Evolutionary conservation across 2,888 invertebrate species (phyloP).

Genomic region (Euplagia quadripunctaria): DNA sequence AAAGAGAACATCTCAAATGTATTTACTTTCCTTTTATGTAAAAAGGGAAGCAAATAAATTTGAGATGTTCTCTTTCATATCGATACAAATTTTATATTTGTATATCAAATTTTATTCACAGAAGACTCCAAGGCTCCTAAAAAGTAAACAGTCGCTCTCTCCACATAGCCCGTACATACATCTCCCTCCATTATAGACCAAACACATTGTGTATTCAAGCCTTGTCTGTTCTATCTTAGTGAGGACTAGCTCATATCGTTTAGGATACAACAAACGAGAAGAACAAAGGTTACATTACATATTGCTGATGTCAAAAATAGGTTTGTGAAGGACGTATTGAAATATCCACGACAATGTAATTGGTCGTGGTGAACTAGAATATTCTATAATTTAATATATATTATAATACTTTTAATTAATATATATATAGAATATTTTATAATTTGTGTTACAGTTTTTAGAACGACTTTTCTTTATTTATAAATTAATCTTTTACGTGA

Average conservation of each 20-base stretch:
- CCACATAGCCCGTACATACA: constrained; percentile 2
- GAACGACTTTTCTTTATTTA: no score
- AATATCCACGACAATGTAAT: background rate
- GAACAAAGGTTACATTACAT: constrained; percentile 12
- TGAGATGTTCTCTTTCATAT: background rate
- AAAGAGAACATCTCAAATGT: no score
- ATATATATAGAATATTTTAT: no score
- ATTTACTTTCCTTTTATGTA: no score
- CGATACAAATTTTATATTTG: background rate
- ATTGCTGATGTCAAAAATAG: constrained; percentile 20
- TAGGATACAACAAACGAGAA: constrained; percentile 11
- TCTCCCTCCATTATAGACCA: constrained; percentile 32
- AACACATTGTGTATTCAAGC: constrained; percentile 40
- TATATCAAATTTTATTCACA: background rate
- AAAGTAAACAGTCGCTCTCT: constrained; percentile 5
- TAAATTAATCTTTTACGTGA: no score
- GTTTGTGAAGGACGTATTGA: constrained; percentile 10
- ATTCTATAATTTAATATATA: no score
- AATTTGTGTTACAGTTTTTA: no score
- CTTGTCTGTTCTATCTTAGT: constrained; percentile 28
- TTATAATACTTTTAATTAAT: no score
- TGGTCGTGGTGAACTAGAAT: background rate
- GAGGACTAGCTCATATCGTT: constrained; percentile 32
- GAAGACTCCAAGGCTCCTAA: background rate
- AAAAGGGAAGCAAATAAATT: background rate